Evolutionary conservation across 2,888 invertebrate genomes (phyloP).

Genomic region (Drosophila paranaensis): DNA sequence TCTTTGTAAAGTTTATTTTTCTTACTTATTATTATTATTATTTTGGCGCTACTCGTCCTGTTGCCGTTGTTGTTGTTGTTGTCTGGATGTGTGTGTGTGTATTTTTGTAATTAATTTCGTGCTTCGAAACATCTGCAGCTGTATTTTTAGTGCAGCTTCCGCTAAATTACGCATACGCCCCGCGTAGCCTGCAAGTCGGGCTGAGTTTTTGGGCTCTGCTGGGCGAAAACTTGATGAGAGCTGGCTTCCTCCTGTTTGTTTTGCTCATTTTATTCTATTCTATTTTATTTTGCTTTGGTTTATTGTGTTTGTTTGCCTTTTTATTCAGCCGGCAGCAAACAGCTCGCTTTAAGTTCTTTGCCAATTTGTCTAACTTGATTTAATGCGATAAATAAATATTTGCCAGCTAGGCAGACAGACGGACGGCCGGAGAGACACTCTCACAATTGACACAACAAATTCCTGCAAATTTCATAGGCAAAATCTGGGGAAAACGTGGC

Average conservation of each 20-base stretch:
- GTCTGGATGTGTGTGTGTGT: constrained; percentile 9
- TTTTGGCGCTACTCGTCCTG: constrained; percentile 46
- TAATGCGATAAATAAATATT: constrained; percentile 60
- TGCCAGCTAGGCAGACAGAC: constrained; percentile 30
- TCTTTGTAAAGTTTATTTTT: constrained; percentile 77
- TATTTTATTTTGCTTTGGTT: constrained; percentile 22
- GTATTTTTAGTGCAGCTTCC: constrained; percentile 76
- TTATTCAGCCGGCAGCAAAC: background rate
- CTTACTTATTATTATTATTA: constrained; percentile 76
- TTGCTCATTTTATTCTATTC: constrained; percentile 31
- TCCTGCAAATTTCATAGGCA: constrained; percentile 57
- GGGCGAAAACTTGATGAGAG: constrained; percentile 63
- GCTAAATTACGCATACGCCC: constrained; percentile 76
- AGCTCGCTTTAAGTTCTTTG: constrained; percentile 41
- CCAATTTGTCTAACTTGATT: constrained; percentile 67
- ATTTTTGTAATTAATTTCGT: constrained; percentile 76
- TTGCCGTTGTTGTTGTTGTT: constrained; percentile 33
- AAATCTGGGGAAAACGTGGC: constrained; percentile 31
- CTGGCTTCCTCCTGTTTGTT: constrained; percentile 48
- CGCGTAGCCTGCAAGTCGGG: constrained; percentile 28
- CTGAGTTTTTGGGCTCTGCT: constrained; percentile 25
- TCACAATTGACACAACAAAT: constrained; percentile 68
- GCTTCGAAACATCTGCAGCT: constrained; percentile 80
- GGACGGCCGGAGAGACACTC: constrained; percentile 7
- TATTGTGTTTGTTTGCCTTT: constrained; percentile 10